phyloP scores from a whole-genome alignment of 2,797 vertebrate species.

The Halcyon chelicuti region DNA sequence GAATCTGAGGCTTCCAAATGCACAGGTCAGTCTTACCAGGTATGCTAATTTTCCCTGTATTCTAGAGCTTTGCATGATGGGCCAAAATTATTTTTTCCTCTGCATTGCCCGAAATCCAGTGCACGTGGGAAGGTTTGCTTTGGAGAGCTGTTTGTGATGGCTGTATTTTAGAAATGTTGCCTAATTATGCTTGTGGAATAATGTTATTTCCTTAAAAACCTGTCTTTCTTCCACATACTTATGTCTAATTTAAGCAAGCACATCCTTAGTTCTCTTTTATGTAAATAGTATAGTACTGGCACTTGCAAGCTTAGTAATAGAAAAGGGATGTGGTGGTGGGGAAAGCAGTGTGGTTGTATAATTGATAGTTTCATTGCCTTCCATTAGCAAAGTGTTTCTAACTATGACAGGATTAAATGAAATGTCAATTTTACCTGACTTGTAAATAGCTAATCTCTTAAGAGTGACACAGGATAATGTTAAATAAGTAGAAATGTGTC shows the following conservation, averaged over 20 bases:
- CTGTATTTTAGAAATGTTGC: not conserved
- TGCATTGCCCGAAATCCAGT: not conserved
- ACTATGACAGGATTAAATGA: not conserved
- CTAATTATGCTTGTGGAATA: not conserved
- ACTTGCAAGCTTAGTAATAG: not conserved
- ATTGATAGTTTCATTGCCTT: not conserved
- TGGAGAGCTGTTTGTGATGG: not conserved
- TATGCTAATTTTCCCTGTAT: not conserved
- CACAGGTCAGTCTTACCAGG: not conserved
- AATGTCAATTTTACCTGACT: not conserved
- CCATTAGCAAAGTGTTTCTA: not conserved
- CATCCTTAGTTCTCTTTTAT: not conserved
- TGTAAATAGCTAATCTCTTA: not conserved
- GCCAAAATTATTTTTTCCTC: not conserved
- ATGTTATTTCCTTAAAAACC: not conserved
- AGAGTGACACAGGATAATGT: not conserved
- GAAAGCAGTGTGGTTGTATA: not conserved
- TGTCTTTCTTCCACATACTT: not conserved
- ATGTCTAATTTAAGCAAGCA: not conserved
- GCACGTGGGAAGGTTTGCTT: not conserved
- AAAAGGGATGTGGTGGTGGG: not conserved
- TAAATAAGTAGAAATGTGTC: not conserved
- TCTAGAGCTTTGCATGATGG: not conserved
- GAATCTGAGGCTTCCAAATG: not conserved
- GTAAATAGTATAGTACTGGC: not conserved